Base-by-base conservation (phyloP, 2,113 vertebrate species). In the Proteles cristata region DNA sequence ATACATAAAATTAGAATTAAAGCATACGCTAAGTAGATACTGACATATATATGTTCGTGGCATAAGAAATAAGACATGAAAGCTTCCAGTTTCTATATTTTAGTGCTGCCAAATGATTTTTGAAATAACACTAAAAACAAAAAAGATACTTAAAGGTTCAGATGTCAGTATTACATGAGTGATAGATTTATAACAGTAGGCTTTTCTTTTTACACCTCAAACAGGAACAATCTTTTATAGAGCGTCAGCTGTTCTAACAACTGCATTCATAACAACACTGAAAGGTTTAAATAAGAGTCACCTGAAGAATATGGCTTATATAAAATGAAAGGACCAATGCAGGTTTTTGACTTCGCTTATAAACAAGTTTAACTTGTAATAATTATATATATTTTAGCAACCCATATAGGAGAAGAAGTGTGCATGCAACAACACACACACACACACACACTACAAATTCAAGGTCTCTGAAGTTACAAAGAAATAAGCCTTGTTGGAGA, bases 101-200 rank as follows among this genome's bases (percentile, higher is more conserved):
- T 35, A 77, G 9, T 89, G 26, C 5, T 45, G 6, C 23, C 25
- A 94, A 89, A 66, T 73, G 6, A 96, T 7, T 63, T 58, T 76
- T 81, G 17, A 93, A 93, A 81, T 33, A 58, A 71, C 7, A 61
- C 69, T 69, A 85, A 50, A 4, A 76, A 88, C 85, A 84, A 53
- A 65, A 43, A 90, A 35, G 21, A 76, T 55, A 61, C 19, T 39
- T 90, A 79, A 48, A 80, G 7, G 33, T 69, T 82, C 33, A 92
- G 15, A 85, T 9, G 86, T 0, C 21, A 65, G 14, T 83, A 55
- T 63, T 0, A 25, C 23, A 74, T 68, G 80, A 82, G 9, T 43
- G 35, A 65, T 11, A 84, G 11, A 45, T 92, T 90, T 53, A 25
- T 82, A 69, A 89, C 5, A 53, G 6, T 11, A 19, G 43, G 1